A percentile compares a stretch with the other conserved stretches of the same genome.
Evolutionary conservation across 2,888 invertebrate genomes (phyloP).

Genomic region (Aporophyla nigra): DNA sequence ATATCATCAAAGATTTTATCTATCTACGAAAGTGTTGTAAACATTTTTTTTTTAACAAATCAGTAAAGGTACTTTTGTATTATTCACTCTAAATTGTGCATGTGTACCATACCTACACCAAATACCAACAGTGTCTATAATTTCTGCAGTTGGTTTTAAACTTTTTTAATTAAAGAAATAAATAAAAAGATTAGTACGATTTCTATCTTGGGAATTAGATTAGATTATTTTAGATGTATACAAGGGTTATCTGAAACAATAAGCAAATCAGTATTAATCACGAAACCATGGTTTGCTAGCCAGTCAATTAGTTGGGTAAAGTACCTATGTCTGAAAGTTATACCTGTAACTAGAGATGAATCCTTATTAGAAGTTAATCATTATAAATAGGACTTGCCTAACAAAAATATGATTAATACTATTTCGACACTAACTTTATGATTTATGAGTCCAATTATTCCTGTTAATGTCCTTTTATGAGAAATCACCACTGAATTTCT

Average conservation of each 20-base stretch:
- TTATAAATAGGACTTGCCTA: slow-evolving; percentile 47
- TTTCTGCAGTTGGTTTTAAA: too few species aligned
- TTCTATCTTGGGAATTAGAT: not conserved
- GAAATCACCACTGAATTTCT: slow-evolving; percentile 43
- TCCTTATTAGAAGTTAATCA: slow-evolving; percentile 23
- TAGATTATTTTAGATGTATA: not conserved
- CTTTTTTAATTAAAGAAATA: too few species aligned
- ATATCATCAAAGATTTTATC: too few species aligned
- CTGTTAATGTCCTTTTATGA: slow-evolving; percentile 45
- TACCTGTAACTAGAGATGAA: not conserved
- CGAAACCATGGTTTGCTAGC: not conserved
- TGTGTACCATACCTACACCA: too few species aligned
- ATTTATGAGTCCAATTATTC: slow-evolving; percentile 57
- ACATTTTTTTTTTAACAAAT: too few species aligned
- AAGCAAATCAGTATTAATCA: not conserved
- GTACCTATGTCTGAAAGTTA: not conserved
- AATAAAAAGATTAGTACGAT: not conserved
- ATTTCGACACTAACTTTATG: slow-evolving; percentile 55
- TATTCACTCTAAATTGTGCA: too few species aligned
- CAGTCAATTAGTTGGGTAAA: not conserved
- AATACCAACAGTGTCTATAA: too few species aligned
- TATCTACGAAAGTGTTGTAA: too few species aligned
- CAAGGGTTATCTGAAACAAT: not conserved
- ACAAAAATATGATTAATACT: slow-evolving; percentile 62
- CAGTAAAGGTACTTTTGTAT: too few species aligned